Evolutionary conservation across 1,140 invertebrate species (phyloP).

Genomic region (Prorops nasuta): DNA sequence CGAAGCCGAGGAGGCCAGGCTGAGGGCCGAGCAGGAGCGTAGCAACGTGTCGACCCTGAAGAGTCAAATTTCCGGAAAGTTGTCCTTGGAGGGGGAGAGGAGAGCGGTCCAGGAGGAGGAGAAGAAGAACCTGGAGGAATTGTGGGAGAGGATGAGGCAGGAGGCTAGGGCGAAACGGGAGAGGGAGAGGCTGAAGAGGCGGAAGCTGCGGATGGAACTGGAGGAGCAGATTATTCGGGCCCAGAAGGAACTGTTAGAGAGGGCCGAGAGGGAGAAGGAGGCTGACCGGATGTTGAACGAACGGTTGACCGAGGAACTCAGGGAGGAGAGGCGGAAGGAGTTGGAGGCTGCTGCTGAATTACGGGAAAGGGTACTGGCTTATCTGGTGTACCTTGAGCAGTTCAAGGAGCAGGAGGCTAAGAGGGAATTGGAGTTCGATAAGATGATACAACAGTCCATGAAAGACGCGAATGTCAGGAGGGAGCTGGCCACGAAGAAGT

Average conservation of each 20-base stretch:
- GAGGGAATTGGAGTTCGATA: conserved; percentile 24
- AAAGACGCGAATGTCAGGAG: conserved; percentile 10
- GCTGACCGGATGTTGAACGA: conserved; percentile 15
- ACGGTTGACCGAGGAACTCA: conserved; percentile 19
- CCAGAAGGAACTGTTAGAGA: conserved; percentile 19
- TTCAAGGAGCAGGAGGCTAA: conserved; percentile 21
- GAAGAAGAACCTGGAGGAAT: conserved; percentile 16
- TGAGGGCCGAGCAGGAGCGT: background rate
- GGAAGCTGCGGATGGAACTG: conserved; percentile 24
- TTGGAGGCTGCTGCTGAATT: conserved; percentile 12
- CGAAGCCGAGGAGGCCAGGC: conserved; percentile 20
- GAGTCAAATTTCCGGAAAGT: conserved; percentile 29
- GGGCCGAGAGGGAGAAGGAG: conserved; percentile 19
- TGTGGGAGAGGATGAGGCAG: conserved; percentile 16
- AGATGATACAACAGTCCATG: conserved; percentile 13
- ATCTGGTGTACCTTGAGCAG: conserved; percentile 26
- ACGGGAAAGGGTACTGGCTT: conserved; percentile 24
- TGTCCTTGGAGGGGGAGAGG: conserved; percentile 19
- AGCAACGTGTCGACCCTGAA: conserved; percentile 16
- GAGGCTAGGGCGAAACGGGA: conserved; percentile 24
- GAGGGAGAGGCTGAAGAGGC: conserved; percentile 16
- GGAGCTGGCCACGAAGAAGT: conserved; percentile 14
- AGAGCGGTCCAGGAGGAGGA: conserved; percentile 21
- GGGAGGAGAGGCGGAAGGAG: conserved; percentile 15
- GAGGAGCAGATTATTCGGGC: conserved; percentile 28